A percentile compares a stretch with the other conserved stretches of the same genome.
phyloP scores from a whole-genome alignment of 2,888 invertebrate species.

The Lordiphosa andalusiaca region DNA sequence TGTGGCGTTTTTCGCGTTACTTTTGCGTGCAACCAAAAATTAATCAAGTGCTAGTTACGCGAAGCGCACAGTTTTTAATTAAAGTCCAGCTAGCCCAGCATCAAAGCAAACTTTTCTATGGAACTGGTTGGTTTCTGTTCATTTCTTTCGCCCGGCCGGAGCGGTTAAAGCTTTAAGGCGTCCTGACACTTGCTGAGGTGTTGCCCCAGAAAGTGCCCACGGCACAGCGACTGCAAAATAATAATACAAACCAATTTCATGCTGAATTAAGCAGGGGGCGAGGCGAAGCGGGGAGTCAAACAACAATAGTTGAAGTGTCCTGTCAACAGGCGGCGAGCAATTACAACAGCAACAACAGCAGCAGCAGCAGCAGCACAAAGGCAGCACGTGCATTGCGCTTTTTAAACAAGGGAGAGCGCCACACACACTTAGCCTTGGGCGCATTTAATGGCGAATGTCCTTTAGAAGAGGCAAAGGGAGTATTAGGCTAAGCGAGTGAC shows the following conservation, averaged over 20 bases:
- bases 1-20: conserved; percentile 46
- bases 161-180: conserved; percentile 42
- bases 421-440: conserved; percentile 70
- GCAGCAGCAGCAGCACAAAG: conserved; percentile 48
- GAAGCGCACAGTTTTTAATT: conserved; percentile 67
- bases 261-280: conserved; percentile 76
- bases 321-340: conserved; percentile 73
- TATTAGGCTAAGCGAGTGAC: not conserved
- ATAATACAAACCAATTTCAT: conserved; percentile 78
- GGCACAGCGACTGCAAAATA: conserved; percentile 65
- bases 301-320: conserved; percentile 79
- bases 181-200: conserved; percentile 54
- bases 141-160: not conserved
- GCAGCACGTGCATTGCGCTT: conserved; percentile 75
- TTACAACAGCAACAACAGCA: conserved; percentile 38
- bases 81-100: conserved; percentile 62
- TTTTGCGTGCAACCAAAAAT: conserved; percentile 75
- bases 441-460: conserved; percentile 30
- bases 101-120: conserved; percentile 61
- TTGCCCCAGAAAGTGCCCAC: conserved; percentile 42
- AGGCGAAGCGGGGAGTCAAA: conserved; percentile 17
- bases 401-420: conserved; percentile 49
- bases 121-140: conserved; percentile 10
- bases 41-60: conserved; percentile 74
- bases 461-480: not conserved